Evolutionary conservation across 2,797 vertebrate species (phyloP), one percentile per base, ranked within the genome.

Genomic region (Darevskia nairensis): DNA sequence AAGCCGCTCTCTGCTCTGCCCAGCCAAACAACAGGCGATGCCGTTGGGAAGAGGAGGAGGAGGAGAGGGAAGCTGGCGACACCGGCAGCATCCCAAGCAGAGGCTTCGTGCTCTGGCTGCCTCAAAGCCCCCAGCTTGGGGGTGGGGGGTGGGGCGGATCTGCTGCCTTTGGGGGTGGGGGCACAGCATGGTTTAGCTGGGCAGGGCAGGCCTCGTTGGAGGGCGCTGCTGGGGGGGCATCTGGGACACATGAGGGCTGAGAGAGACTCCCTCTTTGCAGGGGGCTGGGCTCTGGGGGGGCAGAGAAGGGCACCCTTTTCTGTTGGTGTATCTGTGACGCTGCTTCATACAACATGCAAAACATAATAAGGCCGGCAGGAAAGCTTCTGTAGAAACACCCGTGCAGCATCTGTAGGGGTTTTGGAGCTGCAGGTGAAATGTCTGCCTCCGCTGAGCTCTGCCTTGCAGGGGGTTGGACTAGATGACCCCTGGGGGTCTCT

Each of bases 31-130:
- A 88, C 76, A 86, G 94, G 86, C 93, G 89, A 83, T 81, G 91
- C 91, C 93, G 90, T 93, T 88, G 89, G 93, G 89, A 86, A 86
- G 76, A 21, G 64, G 25, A 27, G 64, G 88, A 86, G 91, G 84
- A 55, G 85, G 89, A 78, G 35, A 55, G 79, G 82, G 77, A 86
- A 82, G 89, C 92, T 4, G 2, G 32, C 2, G 1, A 66, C 23
- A 86, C 86, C 88, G 91, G 92, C 0, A 1, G 92, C 94, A 93
- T 95, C 78, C 88, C 92, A 92, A 92, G 92, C 91, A 84, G 93
- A 89, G 86, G 84, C 66, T 76, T 86, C 78, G 17, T 86, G n/a
- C 72, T 39, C 15, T 17, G 21, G 72, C 19, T 19, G 72, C 71
- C 32, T n/a, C 72, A n/a, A 29, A 4, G 29, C 27, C 9, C 27